Conservation (phyloP, 1,140 invertebrate species). For the Plutomurus gul region DNA sequence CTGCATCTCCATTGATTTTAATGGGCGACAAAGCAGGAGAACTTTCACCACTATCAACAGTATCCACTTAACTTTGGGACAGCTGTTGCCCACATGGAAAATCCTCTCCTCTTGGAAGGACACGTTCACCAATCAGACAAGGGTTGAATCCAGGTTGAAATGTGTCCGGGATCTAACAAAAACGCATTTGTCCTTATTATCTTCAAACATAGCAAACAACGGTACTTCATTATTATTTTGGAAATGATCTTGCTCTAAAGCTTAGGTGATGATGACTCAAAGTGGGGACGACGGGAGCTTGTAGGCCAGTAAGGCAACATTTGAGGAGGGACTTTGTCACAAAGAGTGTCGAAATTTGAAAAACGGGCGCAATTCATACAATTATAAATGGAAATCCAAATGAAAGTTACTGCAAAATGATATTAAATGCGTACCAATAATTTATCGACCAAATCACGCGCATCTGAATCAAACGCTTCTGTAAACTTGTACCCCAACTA, state of each 20-base stretch:
- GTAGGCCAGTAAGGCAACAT: conserved; percentile 78
- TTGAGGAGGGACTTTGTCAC: conserved; percentile 76
- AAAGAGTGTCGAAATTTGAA: conserved; percentile 81
- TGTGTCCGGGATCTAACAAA: neutral
- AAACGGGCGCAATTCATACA: conserved; percentile 73
- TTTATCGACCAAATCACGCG: conserved; percentile 74
- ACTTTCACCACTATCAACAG: neutral
- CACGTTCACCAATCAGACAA: conserved; percentile 45
- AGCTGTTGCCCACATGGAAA: neutral
- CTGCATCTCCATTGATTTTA: neutral
- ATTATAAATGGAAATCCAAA: neutral
- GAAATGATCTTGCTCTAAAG: too few relatives aligned
- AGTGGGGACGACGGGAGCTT: neutral
- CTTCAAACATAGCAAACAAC: neutral
- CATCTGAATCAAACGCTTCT: conserved; percentile 80
- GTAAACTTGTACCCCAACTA: conserved; percentile 91
- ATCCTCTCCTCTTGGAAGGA: conserved; percentile 11
- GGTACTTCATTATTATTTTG: neutral
- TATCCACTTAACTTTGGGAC: neutral
- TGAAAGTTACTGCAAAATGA: neutral
- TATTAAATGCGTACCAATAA: conserved; percentile 68
- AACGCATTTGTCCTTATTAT: neutral
- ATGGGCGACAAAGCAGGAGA: neutral
- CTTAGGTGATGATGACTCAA: neutral
- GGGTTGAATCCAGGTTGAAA: conserved; percentile 78